Percentiles rank a stretch among this genome's conserved stretches.
Evolutionary conservation across 2,113 vertebrate species (phyloP).

Genomic region (Oncorhynchus keta): DNA sequence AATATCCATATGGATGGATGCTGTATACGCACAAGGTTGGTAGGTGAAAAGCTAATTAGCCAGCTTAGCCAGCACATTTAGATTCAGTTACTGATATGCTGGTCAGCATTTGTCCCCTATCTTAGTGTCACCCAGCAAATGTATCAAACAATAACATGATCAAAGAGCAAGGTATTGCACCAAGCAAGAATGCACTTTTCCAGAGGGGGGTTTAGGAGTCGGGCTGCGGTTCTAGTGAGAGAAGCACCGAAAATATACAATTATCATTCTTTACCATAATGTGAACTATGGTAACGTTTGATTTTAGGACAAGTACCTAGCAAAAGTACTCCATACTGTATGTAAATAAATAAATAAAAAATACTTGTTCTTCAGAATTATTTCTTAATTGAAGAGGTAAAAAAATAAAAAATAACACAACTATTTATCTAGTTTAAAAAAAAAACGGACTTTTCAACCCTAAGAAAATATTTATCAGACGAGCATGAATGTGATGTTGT

Average conservation of each 20-base stretch:
- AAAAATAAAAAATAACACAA: no score
- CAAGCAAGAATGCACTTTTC: constrained; percentile 57
- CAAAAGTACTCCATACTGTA: neutral
- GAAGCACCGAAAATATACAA: constrained; percentile 29
- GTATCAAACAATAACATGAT: constrained; percentile 45
- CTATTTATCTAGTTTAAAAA: no score
- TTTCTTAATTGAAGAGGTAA: neutral
- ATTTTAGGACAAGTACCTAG: constrained; percentile 1
- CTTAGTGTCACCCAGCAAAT: constrained; percentile 18
- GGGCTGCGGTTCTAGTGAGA: constrained; percentile 25
- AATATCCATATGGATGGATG: constrained; percentile 3
- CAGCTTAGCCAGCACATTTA: neutral
- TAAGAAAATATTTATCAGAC: constrained; percentile 30
- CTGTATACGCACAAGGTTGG: neutral
- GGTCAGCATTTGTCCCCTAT: constrained; percentile 6
- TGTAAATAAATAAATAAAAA: neutral
- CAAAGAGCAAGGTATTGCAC: constrained; percentile 46
- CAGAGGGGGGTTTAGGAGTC: constrained; percentile 13
- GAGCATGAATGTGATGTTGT: constrained; percentile 44
- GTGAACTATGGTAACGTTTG: neutral
- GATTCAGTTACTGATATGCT: neutral
- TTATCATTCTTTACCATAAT: neutral
- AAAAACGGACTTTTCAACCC: neutral
- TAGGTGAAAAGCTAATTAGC: neutral
- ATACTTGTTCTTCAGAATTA: constrained; percentile 6